A percentile compares a stretch with the other conserved stretches of the same genome.
Evolutionary conservation across 2,113 vertebrate species (phyloP).

Genomic region (Lamprologus ornatipinnis): DNA sequence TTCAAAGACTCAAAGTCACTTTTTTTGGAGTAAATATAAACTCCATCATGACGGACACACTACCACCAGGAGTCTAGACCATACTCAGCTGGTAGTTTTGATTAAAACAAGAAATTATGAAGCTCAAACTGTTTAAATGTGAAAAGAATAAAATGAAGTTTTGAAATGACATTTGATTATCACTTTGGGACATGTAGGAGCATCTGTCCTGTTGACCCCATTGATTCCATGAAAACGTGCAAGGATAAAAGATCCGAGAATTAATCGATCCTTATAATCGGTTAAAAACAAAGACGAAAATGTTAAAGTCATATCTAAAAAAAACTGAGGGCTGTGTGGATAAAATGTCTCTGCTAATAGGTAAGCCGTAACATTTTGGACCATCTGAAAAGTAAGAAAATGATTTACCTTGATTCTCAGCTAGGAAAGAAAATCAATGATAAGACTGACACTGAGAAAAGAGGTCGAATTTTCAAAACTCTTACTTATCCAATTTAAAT

Average conservation of each 20-base stretch:
- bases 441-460: not conserved
- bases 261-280: rapidly evolving
- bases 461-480: not conserved
- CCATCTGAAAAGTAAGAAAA: not conserved
- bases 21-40: not conserved
- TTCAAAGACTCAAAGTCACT: not conserved
- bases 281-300: not conserved
- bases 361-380: not conserved
- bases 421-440: not conserved
- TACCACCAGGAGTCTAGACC: not conserved
- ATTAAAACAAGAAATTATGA: not conserved
- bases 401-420: not conserved
- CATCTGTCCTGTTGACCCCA: not conserved
- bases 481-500: not conserved
- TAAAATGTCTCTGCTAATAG: not conserved
- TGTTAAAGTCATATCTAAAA: rapidly evolving
- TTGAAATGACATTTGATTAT: not conserved
- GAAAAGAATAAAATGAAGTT: not conserved
- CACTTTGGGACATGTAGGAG: not conserved
- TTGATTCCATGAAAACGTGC: not conserved
- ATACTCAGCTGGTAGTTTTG: not conserved
- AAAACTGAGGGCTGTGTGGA: not conserved
- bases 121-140: not conserved
- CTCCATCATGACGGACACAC: not conserved
- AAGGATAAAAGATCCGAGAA: not conserved